phyloP scores from a whole-genome alignment of 1,140 invertebrate species.

The Lordiphosa collinella region DNA sequence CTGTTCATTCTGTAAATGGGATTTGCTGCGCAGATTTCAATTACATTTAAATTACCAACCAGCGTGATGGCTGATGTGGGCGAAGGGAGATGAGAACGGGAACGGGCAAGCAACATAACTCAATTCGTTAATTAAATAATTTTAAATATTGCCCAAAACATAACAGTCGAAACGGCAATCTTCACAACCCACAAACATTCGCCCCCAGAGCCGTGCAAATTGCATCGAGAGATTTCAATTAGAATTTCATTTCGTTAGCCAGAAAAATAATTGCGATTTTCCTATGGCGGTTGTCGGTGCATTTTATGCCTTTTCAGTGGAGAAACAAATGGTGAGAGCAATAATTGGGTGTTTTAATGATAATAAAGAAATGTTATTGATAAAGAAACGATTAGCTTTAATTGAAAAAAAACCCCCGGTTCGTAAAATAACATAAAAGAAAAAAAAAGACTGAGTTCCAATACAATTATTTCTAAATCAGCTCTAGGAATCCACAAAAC shows the following conservation, averaged over 20 bases:
- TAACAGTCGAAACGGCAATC: slow-evolving; percentile 39
- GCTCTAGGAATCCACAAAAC: no score
- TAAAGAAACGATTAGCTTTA: no score
- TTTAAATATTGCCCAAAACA: slow-evolving; percentile 69
- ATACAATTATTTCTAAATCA: no score
- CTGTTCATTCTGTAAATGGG: slow-evolving; percentile 48
- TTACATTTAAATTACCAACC: slow-evolving; percentile 69
- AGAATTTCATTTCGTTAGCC: slow-evolving; percentile 57
- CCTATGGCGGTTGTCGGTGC: slow-evolving; percentile 13
- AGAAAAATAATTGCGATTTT: slow-evolving; percentile 34
- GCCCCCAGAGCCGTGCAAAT: slow-evolving; percentile 30
- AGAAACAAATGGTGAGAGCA: no score
- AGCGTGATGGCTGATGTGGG: background rate
- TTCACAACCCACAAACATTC: slow-evolving; percentile 10
- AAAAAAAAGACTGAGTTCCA: no score
- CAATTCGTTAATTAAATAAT: slow-evolving; percentile 77
- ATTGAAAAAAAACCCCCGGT: no score
- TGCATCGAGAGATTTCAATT: slow-evolving; percentile 70
- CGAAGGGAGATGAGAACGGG: background rate
- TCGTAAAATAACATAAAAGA: no score
- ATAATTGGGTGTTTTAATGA: no score
- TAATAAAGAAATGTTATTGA: no score
- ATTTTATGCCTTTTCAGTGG: no score
- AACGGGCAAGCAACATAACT: slow-evolving; percentile 42
- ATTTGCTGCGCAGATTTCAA: slow-evolving; percentile 63